Conservation (phyloP, 2,888 invertebrate species). For the Agrenia bidenticulata region DNA sequence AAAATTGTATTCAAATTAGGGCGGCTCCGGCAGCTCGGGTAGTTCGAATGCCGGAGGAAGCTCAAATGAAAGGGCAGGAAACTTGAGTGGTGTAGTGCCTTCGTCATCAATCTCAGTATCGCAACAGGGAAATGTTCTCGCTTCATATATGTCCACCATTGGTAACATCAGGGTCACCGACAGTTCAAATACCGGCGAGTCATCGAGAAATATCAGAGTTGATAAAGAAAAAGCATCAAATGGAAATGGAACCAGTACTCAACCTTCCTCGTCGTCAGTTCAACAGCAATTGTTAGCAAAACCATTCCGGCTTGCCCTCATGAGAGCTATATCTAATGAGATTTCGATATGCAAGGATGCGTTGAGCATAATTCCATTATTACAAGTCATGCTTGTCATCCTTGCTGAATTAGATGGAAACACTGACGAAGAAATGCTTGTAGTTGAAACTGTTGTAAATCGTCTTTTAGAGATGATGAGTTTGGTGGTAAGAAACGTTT, state of each 20-base stretch:
- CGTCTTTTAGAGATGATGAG: conserved; percentile 49
- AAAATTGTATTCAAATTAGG: conserved; percentile 32
- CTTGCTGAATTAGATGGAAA: conserved; percentile 51
- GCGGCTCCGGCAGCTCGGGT: conserved; percentile 52
- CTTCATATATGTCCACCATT: conserved; percentile 23
- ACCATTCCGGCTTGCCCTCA: conserved; percentile 49
- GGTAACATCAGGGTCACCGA: conserved; percentile 13
- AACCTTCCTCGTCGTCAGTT: background rate
- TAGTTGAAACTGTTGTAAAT: conserved; percentile 46
- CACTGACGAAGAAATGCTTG: conserved; percentile 45
- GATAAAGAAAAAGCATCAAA: conserved; percentile 18
- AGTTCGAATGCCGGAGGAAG: conserved; percentile 52
- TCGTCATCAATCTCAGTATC: conserved; percentile 26
- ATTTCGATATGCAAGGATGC: conserved; percentile 44
- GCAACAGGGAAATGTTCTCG: conserved; percentile 16
- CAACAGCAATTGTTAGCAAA: conserved; percentile 23
- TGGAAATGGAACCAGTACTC: background rate
- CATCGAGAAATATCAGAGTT: conserved; percentile 12
- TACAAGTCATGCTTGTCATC: conserved; percentile 51
- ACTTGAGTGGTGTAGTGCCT: conserved; percentile 21
- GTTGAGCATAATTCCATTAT: conserved; percentile 47
- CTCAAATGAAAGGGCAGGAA: conserved; percentile 39
- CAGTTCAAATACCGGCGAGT: background rate
- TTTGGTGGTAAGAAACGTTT: conserved; percentile 34
- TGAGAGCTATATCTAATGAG: conserved; percentile 49